Evolutionary conservation across 2,797 vertebrate genomes (phyloP).

Genomic region (Bufotes viridis): DNA sequence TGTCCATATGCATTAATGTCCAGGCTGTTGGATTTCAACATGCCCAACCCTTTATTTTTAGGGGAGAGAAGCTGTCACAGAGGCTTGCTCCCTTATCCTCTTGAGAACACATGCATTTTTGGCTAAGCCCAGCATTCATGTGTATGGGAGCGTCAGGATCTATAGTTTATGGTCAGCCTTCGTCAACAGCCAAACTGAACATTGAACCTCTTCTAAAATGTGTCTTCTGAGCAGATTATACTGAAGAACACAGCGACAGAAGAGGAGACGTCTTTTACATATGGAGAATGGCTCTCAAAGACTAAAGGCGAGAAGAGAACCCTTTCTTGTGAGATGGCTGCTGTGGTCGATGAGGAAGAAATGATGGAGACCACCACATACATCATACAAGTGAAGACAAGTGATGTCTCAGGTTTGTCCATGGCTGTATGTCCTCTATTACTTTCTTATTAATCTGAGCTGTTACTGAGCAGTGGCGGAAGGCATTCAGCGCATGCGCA

Average conservation of each 20-base stretch:
- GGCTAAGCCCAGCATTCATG: too few species aligned
- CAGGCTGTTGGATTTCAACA: too few species aligned
- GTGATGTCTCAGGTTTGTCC: constrained; percentile 83
- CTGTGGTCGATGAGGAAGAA: constrained; percentile 83
- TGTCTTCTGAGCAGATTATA: constrained; percentile 77
- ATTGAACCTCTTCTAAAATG: background rate
- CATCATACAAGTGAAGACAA: constrained; percentile 89
- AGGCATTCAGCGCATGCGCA: too few species aligned
- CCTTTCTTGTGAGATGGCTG: constrained; percentile 89
- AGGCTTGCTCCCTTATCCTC: too few species aligned
- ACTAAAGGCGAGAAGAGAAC: constrained; percentile 80
- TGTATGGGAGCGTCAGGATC: too few species aligned
- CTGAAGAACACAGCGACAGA: constrained; percentile 84
- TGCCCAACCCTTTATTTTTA: too few species aligned
- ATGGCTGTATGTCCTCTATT: background rate
- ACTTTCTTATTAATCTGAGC: background rate
- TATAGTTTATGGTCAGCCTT: too few species aligned
- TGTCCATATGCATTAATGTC: too few species aligned
- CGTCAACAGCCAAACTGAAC: too few species aligned
- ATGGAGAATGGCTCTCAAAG: constrained; percentile 91
- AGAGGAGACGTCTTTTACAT: constrained; percentile 87
- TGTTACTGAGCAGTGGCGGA: too few species aligned
- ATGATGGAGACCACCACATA: constrained; percentile 94
- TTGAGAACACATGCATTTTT: too few species aligned
- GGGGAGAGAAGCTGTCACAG: too few species aligned